phyloP scores from a whole-genome alignment of 2,113 vertebrate species.

The Sinocyclocheilus maitianheensis region DNA sequence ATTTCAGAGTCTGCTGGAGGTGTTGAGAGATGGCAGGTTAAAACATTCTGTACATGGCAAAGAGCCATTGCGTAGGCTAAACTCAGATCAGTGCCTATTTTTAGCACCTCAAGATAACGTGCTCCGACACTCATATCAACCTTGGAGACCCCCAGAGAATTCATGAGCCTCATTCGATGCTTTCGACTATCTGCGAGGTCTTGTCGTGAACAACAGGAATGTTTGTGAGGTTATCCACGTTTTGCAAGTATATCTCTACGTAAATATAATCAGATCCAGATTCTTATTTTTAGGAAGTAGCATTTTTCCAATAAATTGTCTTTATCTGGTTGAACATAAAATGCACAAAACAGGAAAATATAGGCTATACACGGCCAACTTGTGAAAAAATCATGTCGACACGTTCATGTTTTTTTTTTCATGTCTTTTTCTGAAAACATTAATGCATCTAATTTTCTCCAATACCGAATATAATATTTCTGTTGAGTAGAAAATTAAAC shows the following conservation, averaged over 20 bases:
- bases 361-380: too few species aligned
- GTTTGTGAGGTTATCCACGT: conserved; percentile 37
- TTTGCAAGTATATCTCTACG: neutral
- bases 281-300: neutral
- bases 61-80: conserved; percentile 50
- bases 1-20: conserved; percentile 52
- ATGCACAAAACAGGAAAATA: neutral
- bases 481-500: neutral
- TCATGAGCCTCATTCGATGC: conserved; percentile 59
- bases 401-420: neutral
- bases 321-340: neutral
- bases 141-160: conserved; percentile 66
- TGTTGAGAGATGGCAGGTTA: conserved; percentile 56
- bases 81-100: conserved; percentile 64
- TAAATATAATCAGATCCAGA: neutral
- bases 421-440: neutral
- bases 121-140: conserved; percentile 59
- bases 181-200: conserved; percentile 55
- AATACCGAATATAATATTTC: neutral
- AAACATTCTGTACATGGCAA: conserved; percentile 61
- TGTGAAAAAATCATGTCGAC: neutral
- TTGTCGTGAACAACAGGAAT: conserved; percentile 44
- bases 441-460: neutral
- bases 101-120: conserved; percentile 64
- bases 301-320: neutral